Conservation (phyloP, 2,888 invertebrate genomes). For the Cordilura impudica region DNA sequence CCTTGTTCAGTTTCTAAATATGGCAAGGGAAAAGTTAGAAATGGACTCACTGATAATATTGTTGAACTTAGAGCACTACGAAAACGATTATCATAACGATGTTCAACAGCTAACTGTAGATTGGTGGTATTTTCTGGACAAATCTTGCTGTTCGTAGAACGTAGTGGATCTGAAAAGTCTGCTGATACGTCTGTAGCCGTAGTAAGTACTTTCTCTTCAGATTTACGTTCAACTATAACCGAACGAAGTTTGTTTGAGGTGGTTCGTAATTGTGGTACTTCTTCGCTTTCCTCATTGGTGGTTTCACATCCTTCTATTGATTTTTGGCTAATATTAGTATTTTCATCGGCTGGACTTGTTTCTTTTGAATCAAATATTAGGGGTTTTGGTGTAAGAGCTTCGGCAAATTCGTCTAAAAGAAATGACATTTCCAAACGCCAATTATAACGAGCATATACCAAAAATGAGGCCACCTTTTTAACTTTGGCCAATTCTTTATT, state of each 20-base stretch:
- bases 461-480: constrained; percentile 89
- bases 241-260: constrained; percentile 34
- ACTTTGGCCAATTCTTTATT: constrained; percentile 87
- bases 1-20: constrained; percentile 92
- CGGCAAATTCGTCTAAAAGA: constrained; percentile 90
- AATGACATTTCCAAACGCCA: constrained; percentile 95
- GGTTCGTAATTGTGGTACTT: constrained; percentile 65
- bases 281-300: constrained; percentile 59
- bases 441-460: constrained; percentile 89
- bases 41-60: constrained; percentile 91
- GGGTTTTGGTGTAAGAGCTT: constrained; percentile 82
- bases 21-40: constrained; percentile 89
- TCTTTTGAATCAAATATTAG: constrained; percentile 79
- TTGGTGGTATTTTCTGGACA: constrained; percentile 72
- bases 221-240: constrained; percentile 71
- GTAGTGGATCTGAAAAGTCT: constrained; percentile 92
- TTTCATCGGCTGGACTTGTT: constrained; percentile 72
- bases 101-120: constrained; percentile 78
- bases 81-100: constrained; percentile 84
- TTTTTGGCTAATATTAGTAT: constrained; percentile 40
- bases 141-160: constrained; percentile 79
- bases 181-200: constrained; percentile 76
- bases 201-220: constrained; percentile 80
- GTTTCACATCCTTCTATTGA: constrained; percentile 35
- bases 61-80: constrained; percentile 86